phyloP scores from a whole-genome alignment of 2,113 vertebrate genomes.

The Coreoperca whiteheadi region DNA sequence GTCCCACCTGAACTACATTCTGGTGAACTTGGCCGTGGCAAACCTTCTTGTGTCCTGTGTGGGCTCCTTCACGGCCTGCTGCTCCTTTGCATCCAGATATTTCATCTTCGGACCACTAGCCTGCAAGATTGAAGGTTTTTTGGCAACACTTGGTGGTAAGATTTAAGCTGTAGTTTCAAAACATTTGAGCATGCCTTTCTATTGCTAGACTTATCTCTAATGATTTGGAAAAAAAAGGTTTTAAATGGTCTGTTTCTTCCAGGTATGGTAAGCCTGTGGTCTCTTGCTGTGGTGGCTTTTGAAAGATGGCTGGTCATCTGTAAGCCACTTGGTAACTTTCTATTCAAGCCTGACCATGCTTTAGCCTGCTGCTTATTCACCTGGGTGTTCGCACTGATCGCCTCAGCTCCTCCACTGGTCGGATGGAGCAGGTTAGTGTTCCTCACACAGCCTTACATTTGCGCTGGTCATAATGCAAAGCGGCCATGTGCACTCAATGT shows the following conservation, averaged over 20 bases:
- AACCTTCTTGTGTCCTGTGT: slow-evolving; percentile 81
- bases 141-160: slow-evolving; percentile 83
- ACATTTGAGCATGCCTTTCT: neutral
- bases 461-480: neutral
- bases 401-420: slow-evolving; percentile 75
- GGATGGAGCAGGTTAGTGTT: slow-evolving; percentile 84
- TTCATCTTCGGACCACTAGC: slow-evolving; percentile 78
- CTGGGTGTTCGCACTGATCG: slow-evolving; percentile 75
- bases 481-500: neutral
- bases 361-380: slow-evolving; percentile 77
- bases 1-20: slow-evolving; percentile 87
- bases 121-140: slow-evolving; percentile 85
- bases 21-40: slow-evolving; percentile 83
- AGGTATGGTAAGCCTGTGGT: slow-evolving; percentile 86
- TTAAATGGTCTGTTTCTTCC: slow-evolving; percentile 12
- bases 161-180: neutral
- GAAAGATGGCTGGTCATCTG: slow-evolving; percentile 85
- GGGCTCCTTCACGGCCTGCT: slow-evolving; percentile 79
- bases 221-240: neutral
- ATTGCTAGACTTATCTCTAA: neutral
- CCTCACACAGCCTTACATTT: neutral
- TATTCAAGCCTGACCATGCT: slow-evolving; percentile 82
- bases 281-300: slow-evolving; percentile 81
- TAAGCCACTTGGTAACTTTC: slow-evolving; percentile 83
- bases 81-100: slow-evolving; percentile 78